A percentile compares a stretch with the other conserved stretches of the same genome.
Evolutionary conservation across 2,797 vertebrate genomes (phyloP).

Genomic region (Pseudochromis fuscus): DNA sequence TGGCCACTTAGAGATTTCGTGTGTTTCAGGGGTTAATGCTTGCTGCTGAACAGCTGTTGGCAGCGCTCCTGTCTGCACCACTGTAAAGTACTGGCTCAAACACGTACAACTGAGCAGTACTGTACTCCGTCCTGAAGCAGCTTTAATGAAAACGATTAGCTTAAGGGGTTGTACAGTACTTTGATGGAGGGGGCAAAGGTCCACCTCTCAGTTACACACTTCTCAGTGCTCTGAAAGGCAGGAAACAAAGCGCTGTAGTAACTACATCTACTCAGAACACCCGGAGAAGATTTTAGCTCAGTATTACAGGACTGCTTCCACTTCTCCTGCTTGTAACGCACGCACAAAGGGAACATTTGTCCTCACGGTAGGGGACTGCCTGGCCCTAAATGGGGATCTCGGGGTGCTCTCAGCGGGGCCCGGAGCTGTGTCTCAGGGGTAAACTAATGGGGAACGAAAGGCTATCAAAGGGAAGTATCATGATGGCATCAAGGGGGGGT

Average conservation of each 20-base stretch:
- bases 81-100: conserved; percentile 1
- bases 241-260: conserved; percentile 76
- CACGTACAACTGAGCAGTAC: conserved; percentile 33
- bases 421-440: conserved; percentile 76
- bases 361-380: conserved; percentile 81
- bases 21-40: not conserved
- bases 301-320: conserved; percentile 75
- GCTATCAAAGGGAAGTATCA: conserved; percentile 87
- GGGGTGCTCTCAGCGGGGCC: conserved; percentile 79
- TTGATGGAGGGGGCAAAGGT: conserved; percentile 75
- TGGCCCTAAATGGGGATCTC: conserved; percentile 77
- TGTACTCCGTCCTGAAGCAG: conserved; percentile 24
- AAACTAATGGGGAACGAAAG: conserved; percentile 86
- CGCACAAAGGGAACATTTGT: conserved; percentile 86
- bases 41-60: not conserved
- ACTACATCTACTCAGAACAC: conserved; percentile 80
- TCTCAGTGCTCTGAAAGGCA: conserved; percentile 67
- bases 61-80: not conserved
- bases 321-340: conserved; percentile 76
- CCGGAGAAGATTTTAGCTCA: conserved; percentile 74
- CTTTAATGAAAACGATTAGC: conserved; percentile 70
- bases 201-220: conserved; percentile 77
- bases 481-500: conserved; percentile 82
- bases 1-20: too few relatives aligned
- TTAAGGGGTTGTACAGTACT: conserved; percentile 63